Conservation (phyloP, 1,140 invertebrate genomes). For the Geopemphigus sp. region DNA sequence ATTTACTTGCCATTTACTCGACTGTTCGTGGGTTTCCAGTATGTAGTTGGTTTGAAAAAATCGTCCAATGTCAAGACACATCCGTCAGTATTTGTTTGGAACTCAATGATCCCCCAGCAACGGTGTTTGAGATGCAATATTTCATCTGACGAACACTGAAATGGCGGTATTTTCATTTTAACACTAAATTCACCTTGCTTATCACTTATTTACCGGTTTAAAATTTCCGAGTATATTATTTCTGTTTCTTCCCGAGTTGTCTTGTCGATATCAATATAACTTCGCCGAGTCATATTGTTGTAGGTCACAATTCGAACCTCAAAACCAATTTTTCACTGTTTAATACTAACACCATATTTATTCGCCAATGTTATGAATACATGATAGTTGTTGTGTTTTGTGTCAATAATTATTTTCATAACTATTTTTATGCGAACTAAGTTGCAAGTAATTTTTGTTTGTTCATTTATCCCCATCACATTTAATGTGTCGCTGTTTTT, state of each 20-base stretch:
- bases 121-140: constrained; percentile 31
- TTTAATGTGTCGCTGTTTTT: neutral
- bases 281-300: neutral
- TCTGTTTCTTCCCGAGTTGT: no score
- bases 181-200: constrained; percentile 39
- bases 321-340: neutral
- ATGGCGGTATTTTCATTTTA: constrained; percentile 46
- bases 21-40: constrained; percentile 36
- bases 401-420: neutral
- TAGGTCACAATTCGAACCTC: neutral
- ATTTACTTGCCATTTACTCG: constrained; percentile 42
- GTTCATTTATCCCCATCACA: neutral
- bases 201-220: constrained; percentile 35
- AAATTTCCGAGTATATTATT: neutral
- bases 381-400: neutral
- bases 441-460: neutral
- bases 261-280: neutral
- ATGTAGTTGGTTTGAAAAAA: constrained; percentile 25
- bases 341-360: neutral
- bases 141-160: constrained; percentile 30
- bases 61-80: constrained; percentile 8
- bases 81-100: constrained; percentile 37
- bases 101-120: constrained; percentile 14
- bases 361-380: neutral
- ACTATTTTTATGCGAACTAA: neutral